phyloP scores from a whole-genome alignment of 2,888 invertebrate species.

The Noctua pronuba region DNA sequence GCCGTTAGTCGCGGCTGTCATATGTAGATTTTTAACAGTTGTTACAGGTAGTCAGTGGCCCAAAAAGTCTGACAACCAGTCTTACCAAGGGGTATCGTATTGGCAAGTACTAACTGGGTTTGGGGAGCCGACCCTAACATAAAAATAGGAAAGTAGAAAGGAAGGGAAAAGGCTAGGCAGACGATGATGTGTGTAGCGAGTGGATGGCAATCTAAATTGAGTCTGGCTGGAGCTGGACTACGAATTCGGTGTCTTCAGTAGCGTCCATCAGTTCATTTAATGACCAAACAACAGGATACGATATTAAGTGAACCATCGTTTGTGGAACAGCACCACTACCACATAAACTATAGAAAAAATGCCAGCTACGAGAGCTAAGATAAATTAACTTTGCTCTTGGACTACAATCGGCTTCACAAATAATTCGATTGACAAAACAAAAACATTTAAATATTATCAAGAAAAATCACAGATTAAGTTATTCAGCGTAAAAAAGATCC shows the following conservation, averaged over 20 bases:
- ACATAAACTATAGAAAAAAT: too few relatives aligned
- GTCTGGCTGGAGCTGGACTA: neutral
- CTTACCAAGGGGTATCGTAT: too few relatives aligned
- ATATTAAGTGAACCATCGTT: neutral
- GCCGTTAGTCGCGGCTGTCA: too few relatives aligned
- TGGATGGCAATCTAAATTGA: neutral
- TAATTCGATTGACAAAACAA: conserved; percentile 19
- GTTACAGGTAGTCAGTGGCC: too few relatives aligned
- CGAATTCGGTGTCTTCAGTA: neutral
- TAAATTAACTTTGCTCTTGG: neutral
- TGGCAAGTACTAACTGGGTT: too few relatives aligned
- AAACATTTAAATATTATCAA: neutral
- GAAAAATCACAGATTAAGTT: conserved; percentile 54
- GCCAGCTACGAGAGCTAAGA: neutral
- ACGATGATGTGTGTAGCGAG: too few relatives aligned
- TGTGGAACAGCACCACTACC: too few relatives aligned
- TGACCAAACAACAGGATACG: neutral
- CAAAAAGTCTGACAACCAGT: too few relatives aligned
- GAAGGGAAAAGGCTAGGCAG: too few relatives aligned
- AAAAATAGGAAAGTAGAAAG: too few relatives aligned
- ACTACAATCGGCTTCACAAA: neutral
- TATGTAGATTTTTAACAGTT: too few relatives aligned
- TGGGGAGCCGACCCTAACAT: too few relatives aligned
- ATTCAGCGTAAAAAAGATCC: conserved; percentile 21
- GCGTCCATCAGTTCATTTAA: neutral